Base-by-base conservation (phyloP, 2,113 vertebrate species). In the Apeltes quadracus region DNA sequence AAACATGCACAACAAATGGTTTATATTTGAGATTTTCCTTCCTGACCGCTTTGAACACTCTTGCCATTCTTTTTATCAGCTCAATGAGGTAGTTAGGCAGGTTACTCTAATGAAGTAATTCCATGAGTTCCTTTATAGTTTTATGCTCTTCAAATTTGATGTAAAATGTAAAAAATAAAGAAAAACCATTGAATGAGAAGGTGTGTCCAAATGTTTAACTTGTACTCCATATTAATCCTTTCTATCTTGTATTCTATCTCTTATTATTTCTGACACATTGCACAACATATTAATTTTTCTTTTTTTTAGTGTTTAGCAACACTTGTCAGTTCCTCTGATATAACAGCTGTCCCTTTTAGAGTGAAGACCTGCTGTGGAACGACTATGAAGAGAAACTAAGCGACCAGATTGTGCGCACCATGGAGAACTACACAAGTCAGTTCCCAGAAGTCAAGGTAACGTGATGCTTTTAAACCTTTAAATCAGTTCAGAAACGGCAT, bases 401-500 rank as follows among this genome's bases (percentile, higher is more conserved):
- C 0, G 97, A 98, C 90, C 97, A 99, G 85, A 92, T 94, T 0
- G 59, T 98, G 78, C 92, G 94, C 32, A 94, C 95, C 74, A 95
- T 98, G 96, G 97, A 99, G 84, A 98, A 96, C 84, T 99, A 98
- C 61, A 93, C 96, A 3, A 87, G 93, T 53, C 97, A 98, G 90
- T 99, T 98, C 46, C 90, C 92, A 1, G 96, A 97, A 20, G 92
- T 96, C 58, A 98, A 97, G 95, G 96, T 98, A 27, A 22, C 65
- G 22, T 4, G 2, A 53, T 4, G 5, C 32, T 15, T 56, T 44
- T 51, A 38, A 44, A 20, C 25, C 27, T 9, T 7, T 32, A 51
- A n/a, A n/a, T 23, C 39, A 41, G 1, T 54, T 62, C 15, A 34
- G 32, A 5, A 34, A 34, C 32, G 6, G 32, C 32, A 34, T 32